Base-by-base conservation (phyloP, 37 sponge, comb jelly and placozoan species). In the Theonella swinhoei region DNA sequence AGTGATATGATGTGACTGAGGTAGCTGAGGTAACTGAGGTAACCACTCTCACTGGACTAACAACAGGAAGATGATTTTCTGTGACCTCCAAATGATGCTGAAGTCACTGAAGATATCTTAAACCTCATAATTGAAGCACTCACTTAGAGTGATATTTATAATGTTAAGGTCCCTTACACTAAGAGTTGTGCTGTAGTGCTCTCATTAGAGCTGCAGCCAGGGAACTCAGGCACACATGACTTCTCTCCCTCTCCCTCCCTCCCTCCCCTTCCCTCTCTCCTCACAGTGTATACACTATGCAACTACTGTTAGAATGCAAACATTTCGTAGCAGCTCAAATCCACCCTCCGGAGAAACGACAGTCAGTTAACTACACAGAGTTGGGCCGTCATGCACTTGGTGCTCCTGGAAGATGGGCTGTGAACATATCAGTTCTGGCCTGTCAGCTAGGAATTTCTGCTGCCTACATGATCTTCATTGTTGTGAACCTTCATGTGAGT, bases 401-500 rank as follows among this genome's bases (percentile, higher is more conserved):
- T 3, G 41, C 39, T 2, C 4, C 81, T 65, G 94, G 94, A 23
- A 82, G 83, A 68, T 86, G 89, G 89, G 47, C 75, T 39, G 94
- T 93, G 0, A 77, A 93, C 33, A 61, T 93, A 9, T 78, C 94
- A 7, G 94, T 93, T 34, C 66, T 93, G 35, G 72, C 78, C 68
- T 93, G 94, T 64, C 89, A 93, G 70, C 74, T 93, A 4, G 94
- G 94, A 19, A 90, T 93, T 34, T 93, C 90, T 78, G 94, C 94
- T 58, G 94, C 87, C 20, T 93, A 93, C 67, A 93, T 86, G 85
- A 80, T 93, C 66, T 93, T 93, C 76, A 93, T 93, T 35, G 77
- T 84, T 19, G 58, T 40, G 62, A 93, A 93, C 29, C 42, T 93
- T 0, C 75, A 43, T 72, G 91, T 91, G 37, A 71, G 74, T 43